These are phyloP conservation scores for western clawed frog (Xenopus tropicalis) DNA, from an alignment of 2,113 vertebrate genomes.

Conservation along the genomic window UCB_Xtro_10.0 CM004450.2:80867501-80868000, in stretches of 20 bases:
- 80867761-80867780: conserved; percentile 69
- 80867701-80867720: conserved; percentile 75
- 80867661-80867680: too few relatives aligned
- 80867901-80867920: background rate
- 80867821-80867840: conserved; percentile 77
- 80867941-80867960: too few relatives aligned
- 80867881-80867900: conserved; percentile 66
- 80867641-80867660: too few relatives aligned
- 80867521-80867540: too few relatives aligned
- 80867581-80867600: too few relatives aligned
- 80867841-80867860: conserved; percentile 71
- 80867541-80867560: too few relatives aligned
- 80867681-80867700: conserved; percentile 17
- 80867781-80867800: conserved; percentile 77
- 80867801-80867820: conserved; percentile 81
- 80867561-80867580: too few relatives aligned
- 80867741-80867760: conserved; percentile 71
- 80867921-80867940: background rate
- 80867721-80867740: conserved; percentile 76
- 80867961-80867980: too few relatives aligned
- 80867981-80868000: too few relatives aligned
- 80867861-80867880: conserved; percentile 78
- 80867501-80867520: too few relatives aligned
- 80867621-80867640: too few relatives aligned
- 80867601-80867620: too few relatives aligned